Evolutionary conservation across 1,140 invertebrate species (phyloP), one percentile per base, ranked within the genome.

Genomic region (Nephila pilipes): DNA sequence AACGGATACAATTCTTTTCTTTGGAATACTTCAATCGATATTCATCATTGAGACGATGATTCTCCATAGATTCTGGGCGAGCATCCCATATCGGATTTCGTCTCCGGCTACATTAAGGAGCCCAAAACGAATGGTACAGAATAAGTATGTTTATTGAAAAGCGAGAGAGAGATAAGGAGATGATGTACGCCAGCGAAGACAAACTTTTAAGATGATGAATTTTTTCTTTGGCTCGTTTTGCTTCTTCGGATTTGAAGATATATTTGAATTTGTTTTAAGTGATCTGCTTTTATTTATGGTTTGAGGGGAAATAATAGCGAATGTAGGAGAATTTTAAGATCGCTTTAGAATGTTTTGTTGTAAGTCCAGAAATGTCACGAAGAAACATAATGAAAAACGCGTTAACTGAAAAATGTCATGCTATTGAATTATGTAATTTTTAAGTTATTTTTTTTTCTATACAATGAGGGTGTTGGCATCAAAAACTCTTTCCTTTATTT

Each of bases 111-210:
- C 36, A 83, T 83, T 54, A 83, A 83, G 46, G 22, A 83, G 80
- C 16, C 46, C 80, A 25, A 83, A 83, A 54, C 80, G 46, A 83
- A 46, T n/a, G 46, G 63, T 32, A 36, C 55, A 25, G 55, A 90
- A 60, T 90, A 63, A 90, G 79, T 81, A 75, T 81, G 79, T 90
- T 90, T 90, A 90, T 89, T 89, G 87, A 75, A 79, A 89, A 79
- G n/a, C 32, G 22, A 32, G 69, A 75, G 65, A 75, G 32, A 25
- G 65, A 75, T 36, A 75, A 25, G 32, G 69, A 75, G 69, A 36
- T 75, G 69, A 75, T 29, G 87, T 69, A 38, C 38, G 32, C 87
- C n/a, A 63, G 29, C 36, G 55, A 14, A 22, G 38, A 83, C 38
- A n/a, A 54, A 83, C 54, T 83, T 83, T 83, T n/a, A 55, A 54